Evolutionary conservation across 2,888 invertebrate species (phyloP), one percentile per base, ranked within the genome.

Genomic region (Scotopteryx bipunctaria): DNA sequence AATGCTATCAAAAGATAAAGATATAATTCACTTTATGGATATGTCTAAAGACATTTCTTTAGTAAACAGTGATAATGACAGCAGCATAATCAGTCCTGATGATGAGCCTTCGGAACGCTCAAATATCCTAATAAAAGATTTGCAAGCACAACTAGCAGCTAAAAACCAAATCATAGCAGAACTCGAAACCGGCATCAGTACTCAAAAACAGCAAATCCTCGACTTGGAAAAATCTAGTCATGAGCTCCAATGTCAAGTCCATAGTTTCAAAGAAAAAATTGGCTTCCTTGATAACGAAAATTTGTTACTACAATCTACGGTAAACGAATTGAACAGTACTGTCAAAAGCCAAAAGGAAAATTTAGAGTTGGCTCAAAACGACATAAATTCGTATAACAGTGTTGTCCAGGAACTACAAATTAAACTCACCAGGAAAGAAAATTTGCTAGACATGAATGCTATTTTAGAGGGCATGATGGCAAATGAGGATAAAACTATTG

Each of bases 11-110:
- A 31, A 21, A 21, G 76, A 76, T 32, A 76, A 69, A 55, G 78
- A 79, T 42, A 46, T 72, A 3, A 55, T 61, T 14, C 59, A 69
- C 25, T 81, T 82, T 41, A 76, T 85, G 72, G 81, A 86, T 47
- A 73, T 80, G 60, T 81, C 83, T 19, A 82, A 76, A 68, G 83
- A 83, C 41, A 75, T 83, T 50, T 83, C 81, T 14, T 64, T 81
- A 59, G 76, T 82, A 17, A 77, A 78, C 56, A 86, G 81, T 65
- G 84, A 83, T 54, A 77, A 61, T 51, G 86, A 85, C 59, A 73
- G 61, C 46, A 82, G 75, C 64, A 58, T 71, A 40, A 55, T 59
- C 11, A 64, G 67, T 48, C 25, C 69, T 27, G 73, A 75, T 38
- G 67, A 70, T 15, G 63, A 68, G 38, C 29, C 60, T 14, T 50